A percentile compares a stretch with the other conserved stretches of the same genome.
These are phyloP conservation scores for Hippocampus zosterae DNA, from an alignment of 2,113 vertebrate genomes.

Conservation along the genomic window DNA sequence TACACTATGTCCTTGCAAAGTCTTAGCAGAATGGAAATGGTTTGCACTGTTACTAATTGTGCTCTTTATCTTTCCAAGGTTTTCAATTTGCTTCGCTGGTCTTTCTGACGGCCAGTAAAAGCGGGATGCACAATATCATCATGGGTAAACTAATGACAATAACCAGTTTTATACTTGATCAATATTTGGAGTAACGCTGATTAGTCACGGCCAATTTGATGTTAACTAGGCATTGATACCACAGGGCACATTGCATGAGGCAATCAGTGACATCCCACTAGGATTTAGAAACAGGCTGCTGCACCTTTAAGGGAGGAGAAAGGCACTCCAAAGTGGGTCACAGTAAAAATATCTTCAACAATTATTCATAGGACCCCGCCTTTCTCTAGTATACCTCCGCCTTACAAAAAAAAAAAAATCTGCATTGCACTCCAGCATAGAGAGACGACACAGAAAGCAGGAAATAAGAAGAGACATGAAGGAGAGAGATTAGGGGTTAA, in stretches of 20 bases:
- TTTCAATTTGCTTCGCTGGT: neutral
- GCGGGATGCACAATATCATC: neutral
- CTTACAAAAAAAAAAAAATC: conserved; percentile 48
- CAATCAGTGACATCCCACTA: conserved; percentile 4
- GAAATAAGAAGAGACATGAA: neutral
- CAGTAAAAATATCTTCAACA: conserved; percentile 79
- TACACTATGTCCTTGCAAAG: neutral
- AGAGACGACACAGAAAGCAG: conserved; percentile 47
- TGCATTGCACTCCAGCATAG: conserved; percentile 66
- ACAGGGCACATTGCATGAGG: neutral
- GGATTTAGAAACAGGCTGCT: conserved; percentile 37
- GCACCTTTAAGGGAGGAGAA: conserved; percentile 70
- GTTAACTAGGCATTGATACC: neutral
- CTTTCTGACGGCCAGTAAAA: neutral
- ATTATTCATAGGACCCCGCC: conserved; percentile 75
- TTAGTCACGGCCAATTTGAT: neutral
- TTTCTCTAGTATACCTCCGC: conserved; percentile 60
- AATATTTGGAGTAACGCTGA: neutral
- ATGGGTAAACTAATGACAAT: neutral
- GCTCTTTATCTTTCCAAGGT: neutral
- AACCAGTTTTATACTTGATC: neutral
- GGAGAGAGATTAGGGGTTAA: conserved; percentile 15
- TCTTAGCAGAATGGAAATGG: neutral
- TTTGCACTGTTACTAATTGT: conserved; percentile 1
- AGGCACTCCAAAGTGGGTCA: conserved; percentile 76